Percentiles rank a stretch among this genome's conserved stretches.
Evolutionary conservation across 2,888 invertebrate genomes (phyloP).

Genomic region (Myathropa florea): DNA sequence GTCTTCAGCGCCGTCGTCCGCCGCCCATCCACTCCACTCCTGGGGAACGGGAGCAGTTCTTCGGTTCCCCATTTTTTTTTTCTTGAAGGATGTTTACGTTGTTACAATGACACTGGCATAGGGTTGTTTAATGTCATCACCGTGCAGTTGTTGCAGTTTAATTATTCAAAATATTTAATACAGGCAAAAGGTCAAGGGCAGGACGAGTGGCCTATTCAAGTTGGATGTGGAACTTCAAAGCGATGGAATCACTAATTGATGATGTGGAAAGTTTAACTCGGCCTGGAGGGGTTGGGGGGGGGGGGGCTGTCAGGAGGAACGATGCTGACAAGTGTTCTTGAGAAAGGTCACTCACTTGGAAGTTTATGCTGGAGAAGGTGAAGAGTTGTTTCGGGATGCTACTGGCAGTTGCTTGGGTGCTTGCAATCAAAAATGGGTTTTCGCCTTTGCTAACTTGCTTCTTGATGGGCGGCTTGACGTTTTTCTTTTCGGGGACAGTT

Average conservation of each 20-base stretch:
- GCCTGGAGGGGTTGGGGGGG: not conserved
- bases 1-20: not conserved
- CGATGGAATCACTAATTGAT: slow-evolving; percentile 15
- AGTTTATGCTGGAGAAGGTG: not conserved
- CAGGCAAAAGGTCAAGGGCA: slow-evolving; percentile 49
- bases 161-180: slow-evolving; percentile 62
- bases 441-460: not conserved
- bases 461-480: not conserved
- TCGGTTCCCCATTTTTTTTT: not conserved
- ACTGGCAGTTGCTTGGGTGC: not conserved
- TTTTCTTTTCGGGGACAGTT: not conserved
- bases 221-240: slow-evolving; percentile 10
- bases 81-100: slow-evolving; percentile 1
- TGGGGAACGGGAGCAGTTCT: not conserved
- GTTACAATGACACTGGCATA: slow-evolving; percentile 8
- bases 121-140: slow-evolving; percentile 29
- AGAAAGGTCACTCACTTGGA: not conserved
- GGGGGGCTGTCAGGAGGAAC: not conserved
- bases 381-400: not conserved
- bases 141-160: slow-evolving; percentile 39
- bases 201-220: not conserved
- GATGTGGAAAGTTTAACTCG: not conserved
- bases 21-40: not conserved
- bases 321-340: not conserved
- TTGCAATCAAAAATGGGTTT: not conserved